Conservation (phyloP, 2,113 vertebrate species). For the Pluvialis apricaria region DNA sequence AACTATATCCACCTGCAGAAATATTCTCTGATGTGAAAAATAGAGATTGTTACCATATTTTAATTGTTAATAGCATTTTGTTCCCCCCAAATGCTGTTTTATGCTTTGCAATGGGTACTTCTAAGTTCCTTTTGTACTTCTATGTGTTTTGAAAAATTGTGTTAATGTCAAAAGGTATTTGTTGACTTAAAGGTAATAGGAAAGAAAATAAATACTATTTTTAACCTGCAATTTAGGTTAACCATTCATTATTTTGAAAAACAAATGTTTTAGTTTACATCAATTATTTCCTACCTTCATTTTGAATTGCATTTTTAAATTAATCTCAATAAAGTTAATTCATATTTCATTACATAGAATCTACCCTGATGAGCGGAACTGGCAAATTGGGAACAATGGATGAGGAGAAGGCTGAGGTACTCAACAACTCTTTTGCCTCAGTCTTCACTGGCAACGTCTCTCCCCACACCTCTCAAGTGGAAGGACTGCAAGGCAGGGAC, state of each 20-base stretch:
- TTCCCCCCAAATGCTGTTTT: not conserved
- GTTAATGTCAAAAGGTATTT: not conserved
- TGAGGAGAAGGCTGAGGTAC: not conserved
- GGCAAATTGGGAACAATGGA: not conserved
- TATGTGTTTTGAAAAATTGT: not conserved
- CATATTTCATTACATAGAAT: not conserved
- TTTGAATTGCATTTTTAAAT: not conserved
- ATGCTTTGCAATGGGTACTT: not conserved
- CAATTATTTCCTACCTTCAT: not conserved
- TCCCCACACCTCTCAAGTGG: not conserved
- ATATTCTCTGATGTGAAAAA: not conserved
- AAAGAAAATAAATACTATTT: not conserved
- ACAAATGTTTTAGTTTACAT: not conserved
- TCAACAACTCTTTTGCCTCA: not conserved
- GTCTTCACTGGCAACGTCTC: not conserved
- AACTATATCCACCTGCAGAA: not conserved
- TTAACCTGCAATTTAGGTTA: not conserved
- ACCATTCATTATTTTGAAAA: not conserved
- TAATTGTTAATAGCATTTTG: not conserved
- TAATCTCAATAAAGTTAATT: not conserved
- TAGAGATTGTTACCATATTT: not conserved
- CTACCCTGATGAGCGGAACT: not conserved
- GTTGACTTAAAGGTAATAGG: not conserved
- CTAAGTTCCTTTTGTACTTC: not conserved
- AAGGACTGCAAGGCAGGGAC: not conserved